Evolutionary conservation across 1,140 invertebrate genomes (phyloP).

Genomic region (Drosophila pallidifrons): DNA sequence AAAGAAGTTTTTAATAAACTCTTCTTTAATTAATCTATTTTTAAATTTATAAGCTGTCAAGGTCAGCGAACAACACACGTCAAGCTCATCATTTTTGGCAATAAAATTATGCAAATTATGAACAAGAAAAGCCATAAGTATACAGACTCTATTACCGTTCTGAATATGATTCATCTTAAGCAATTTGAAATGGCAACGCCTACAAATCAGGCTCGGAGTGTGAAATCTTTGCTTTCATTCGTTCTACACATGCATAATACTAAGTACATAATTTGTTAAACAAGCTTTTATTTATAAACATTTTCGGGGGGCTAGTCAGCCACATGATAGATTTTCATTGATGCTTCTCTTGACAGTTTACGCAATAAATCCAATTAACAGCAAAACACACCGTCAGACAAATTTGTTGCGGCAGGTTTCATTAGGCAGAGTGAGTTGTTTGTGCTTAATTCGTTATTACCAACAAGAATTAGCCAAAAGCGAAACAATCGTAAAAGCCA

Average conservation of each 20-base stretch:
- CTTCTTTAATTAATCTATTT: neutral
- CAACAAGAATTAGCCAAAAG: constrained; percentile 60
- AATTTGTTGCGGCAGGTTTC: constrained; percentile 57
- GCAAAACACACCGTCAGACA: neutral
- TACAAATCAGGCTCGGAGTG: neutral
- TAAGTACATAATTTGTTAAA: constrained; percentile 24
- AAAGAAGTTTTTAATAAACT: neutral
- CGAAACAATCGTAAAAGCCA: constrained; percentile 50
- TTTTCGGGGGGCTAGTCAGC: constrained; percentile 38
- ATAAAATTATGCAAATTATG: constrained; percentile 43
- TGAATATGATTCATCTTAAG: constrained; percentile 64
- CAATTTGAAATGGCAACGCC: constrained; percentile 29
- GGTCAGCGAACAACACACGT: constrained; percentile 24
- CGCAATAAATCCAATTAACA: constrained; percentile 76
- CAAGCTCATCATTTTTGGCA: neutral
- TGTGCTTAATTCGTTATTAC: constrained; percentile 71
- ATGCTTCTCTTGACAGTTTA: constrained; percentile 72
- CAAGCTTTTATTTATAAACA: constrained; percentile 42
- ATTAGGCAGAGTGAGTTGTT: constrained; percentile 50
- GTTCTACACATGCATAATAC: constrained; percentile 17
- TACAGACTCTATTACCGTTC: constrained; percentile 26
- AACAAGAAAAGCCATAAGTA: constrained; percentile 35
- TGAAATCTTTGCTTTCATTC: constrained; percentile 32
- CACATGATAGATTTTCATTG: constrained; percentile 74
- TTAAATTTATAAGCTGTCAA: constrained; percentile 49